Percentiles rank a stretch among this genome's conserved stretches.
These are phyloP conservation scores for Thomomys bottae DNA, from an alignment of 2,113 vertebrate species.

Conservation along the genomic window DNA sequence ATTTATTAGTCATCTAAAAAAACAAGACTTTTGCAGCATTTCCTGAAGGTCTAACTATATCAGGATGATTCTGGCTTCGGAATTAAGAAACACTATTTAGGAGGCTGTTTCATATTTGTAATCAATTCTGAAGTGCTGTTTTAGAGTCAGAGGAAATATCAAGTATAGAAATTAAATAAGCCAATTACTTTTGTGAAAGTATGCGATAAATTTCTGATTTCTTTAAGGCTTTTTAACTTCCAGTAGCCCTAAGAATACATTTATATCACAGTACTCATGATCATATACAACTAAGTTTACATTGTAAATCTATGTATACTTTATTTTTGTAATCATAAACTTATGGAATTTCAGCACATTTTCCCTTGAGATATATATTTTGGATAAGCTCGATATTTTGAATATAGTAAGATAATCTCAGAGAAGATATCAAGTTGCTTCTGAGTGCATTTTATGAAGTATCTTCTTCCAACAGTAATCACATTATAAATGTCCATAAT, in stretches of 20 bases:
- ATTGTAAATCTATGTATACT: conserved; percentile 3
- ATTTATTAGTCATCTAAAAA: conserved; percentile 59
- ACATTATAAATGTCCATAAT: conserved; percentile 7
- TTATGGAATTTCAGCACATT: background rate
- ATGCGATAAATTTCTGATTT: conserved; percentile 17
- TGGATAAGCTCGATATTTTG: background rate
- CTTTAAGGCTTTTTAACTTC: conserved; percentile 27
- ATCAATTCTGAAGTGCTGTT: background rate
- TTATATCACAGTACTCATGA: background rate
- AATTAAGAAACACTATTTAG: conserved; percentile 25
- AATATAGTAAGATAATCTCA: background rate
- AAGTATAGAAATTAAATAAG: background rate
- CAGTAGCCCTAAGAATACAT: background rate
- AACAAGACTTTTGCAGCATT: background rate
- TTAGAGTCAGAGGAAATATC: conserved; percentile 44
- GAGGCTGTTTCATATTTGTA: conserved; percentile 22
- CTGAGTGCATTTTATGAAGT: conserved; percentile 34
- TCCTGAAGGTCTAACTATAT: conserved; percentile 21
- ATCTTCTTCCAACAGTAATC: background rate
- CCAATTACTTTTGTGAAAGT: conserved; percentile 29
- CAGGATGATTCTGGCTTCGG: conserved; percentile 1
- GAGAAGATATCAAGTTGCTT: background rate
- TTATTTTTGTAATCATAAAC: conserved; percentile 14
- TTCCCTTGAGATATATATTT: conserved; percentile 26
- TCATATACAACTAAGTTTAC: background rate